These are phyloP conservation scores for Willowsia nigromaculata DNA, from an alignment of 2,888 invertebrate genomes.

Conservation along the genomic window DNA sequence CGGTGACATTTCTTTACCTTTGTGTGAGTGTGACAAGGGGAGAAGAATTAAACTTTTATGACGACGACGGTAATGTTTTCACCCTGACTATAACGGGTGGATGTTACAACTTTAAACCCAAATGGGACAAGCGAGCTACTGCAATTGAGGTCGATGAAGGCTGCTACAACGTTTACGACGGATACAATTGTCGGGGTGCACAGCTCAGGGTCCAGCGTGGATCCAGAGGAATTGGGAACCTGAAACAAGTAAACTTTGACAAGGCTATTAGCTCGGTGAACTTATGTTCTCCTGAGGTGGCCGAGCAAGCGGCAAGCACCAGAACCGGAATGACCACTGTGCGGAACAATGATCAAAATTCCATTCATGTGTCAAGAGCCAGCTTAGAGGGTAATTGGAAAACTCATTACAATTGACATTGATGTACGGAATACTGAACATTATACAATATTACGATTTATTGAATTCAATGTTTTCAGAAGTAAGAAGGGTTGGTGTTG, in stretches of 20 bases:
- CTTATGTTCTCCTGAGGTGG: slow-evolving; percentile 13
- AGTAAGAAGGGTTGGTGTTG: slow-evolving; percentile 11
- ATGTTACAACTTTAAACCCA: slow-evolving; percentile 50
- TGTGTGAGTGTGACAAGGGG: background rate
- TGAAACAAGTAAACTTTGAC: slow-evolving; percentile 38
- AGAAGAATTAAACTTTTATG: slow-evolving; percentile 19
- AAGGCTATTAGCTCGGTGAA: slow-evolving; percentile 17
- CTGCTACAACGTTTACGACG: slow-evolving; percentile 41
- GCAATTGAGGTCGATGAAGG: slow-evolving; percentile 12
- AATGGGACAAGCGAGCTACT: slow-evolving; percentile 42
- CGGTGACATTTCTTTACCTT: background rate
- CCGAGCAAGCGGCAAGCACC: background rate
- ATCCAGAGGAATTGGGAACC: background rate
- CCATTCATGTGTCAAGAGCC: background rate
- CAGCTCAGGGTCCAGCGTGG: background rate
- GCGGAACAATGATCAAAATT: background rate
- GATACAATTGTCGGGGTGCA: slow-evolving; percentile 7
- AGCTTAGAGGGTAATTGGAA: background rate
- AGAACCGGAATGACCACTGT: background rate
- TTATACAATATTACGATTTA: too few species aligned
- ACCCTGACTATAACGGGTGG: slow-evolving; percentile 39
- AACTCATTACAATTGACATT: background rate
- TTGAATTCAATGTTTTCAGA: background rate
- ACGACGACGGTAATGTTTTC: slow-evolving; percentile 28
- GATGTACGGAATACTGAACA: background rate